These are phyloP conservation scores for Lepidochrysops patricia DNA, from an alignment of 2,888 invertebrate species.

Conservation along the genomic window DNA sequence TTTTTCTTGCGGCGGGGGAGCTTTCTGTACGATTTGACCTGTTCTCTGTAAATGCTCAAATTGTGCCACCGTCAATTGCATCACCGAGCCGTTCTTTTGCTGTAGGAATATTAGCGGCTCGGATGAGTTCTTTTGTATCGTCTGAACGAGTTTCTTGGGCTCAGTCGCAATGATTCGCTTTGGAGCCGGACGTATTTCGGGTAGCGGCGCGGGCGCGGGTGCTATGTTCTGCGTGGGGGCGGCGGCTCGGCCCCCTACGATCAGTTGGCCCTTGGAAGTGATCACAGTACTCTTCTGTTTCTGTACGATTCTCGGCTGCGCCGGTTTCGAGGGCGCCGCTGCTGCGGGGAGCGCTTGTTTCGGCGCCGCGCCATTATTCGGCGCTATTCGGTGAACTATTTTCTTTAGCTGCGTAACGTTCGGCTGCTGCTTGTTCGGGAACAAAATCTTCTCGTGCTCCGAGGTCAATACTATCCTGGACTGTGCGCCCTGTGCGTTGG, in stretches of 20 bases:
- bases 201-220: constrained; percentile 37
- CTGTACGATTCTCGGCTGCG: constrained; percentile 51
- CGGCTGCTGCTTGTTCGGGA: constrained; percentile 66
- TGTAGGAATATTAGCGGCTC: constrained; percentile 62
- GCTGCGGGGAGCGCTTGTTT: constrained; percentile 41
- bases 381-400: constrained; percentile 48
- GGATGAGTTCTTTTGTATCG: constrained; percentile 47
- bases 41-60: constrained; percentile 66
- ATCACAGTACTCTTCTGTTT: constrained; percentile 70
- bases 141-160: constrained; percentile 51
- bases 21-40: constrained; percentile 60
- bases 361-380: constrained; percentile 34
- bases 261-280: constrained; percentile 73
- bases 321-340: constrained; percentile 34
- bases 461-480: constrained; percentile 76
- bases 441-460: constrained; percentile 75
- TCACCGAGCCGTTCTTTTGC: constrained; percentile 64
- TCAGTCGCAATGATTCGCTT: constrained; percentile 50
- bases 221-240: constrained; percentile 65
- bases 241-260: constrained; percentile 58
- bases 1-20: constrained; percentile 42
- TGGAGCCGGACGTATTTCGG: constrained; percentile 51
- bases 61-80: constrained; percentile 66
- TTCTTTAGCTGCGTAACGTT: constrained; percentile 54
- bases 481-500: constrained; percentile 76